Evolutionary conservation across 2,888 invertebrate genomes (phyloP).

Genomic region (Sepioteuthis lessoniana): DNA sequence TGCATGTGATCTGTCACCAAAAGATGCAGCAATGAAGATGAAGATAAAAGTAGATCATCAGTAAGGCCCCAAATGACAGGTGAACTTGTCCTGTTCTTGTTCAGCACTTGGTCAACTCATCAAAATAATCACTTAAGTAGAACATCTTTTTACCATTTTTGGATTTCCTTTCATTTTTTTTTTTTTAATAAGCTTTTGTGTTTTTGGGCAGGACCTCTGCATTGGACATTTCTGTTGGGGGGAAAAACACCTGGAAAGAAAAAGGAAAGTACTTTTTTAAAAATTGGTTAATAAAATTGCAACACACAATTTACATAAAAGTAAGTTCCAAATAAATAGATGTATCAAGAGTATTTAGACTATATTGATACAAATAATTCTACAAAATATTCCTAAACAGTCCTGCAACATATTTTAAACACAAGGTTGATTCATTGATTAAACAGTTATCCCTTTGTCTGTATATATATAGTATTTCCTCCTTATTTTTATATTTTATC

Average conservation of each 20-base stretch:
- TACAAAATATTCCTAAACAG: too few species aligned
- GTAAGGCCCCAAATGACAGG: conserved; percentile 11
- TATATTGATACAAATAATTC: too few species aligned
- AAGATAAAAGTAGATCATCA: neutral
- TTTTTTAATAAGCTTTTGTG: neutral
- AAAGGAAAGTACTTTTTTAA: neutral
- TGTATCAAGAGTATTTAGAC: too few species aligned
- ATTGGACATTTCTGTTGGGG: neutral
- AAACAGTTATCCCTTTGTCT: too few species aligned
- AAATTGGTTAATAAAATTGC: neutral
- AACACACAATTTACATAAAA: neutral
- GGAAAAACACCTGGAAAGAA: neutral
- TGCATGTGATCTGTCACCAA: neutral
- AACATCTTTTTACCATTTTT: neutral
- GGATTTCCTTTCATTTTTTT: neutral
- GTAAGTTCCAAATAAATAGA: too few species aligned
- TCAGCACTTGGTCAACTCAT: conserved; percentile 10
- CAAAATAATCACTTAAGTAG: neutral
- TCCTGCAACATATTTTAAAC: too few species aligned
- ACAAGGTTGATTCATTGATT: too few species aligned
- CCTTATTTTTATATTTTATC: too few species aligned
- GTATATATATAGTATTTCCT: too few species aligned
- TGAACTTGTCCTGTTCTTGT: neutral
- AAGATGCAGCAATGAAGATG: conserved; percentile 2
- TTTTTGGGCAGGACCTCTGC: neutral